These are phyloP conservation scores for Protonibea diacanthus DNA, from an alignment of 2,797 vertebrate species.

Conservation along the genomic window DNA sequence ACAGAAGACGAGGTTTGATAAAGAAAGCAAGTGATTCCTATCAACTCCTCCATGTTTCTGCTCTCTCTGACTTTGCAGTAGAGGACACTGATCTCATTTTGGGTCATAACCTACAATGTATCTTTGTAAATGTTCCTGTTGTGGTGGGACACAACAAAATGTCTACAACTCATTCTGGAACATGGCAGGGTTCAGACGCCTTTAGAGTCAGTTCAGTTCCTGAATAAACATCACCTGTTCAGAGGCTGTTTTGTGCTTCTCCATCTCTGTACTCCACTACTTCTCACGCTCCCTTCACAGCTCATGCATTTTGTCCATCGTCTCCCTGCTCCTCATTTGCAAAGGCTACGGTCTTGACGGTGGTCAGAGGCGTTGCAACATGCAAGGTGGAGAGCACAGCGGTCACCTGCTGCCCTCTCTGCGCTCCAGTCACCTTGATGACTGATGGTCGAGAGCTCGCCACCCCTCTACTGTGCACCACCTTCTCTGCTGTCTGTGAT, in stretches of 20 bases:
- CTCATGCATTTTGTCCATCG: constrained; percentile 64
- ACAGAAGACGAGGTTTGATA: constrained; percentile 47
- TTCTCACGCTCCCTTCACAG: constrained; percentile 48
- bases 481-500: constrained; percentile 34
- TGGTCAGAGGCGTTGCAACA: constrained; percentile 66
- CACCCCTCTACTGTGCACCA: constrained; percentile 5
- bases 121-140: constrained; percentile 43
- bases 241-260: constrained; percentile 45
- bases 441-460: constrained; percentile 40
- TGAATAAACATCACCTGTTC: constrained; percentile 77
- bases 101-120: constrained; percentile 57
- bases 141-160: constrained; percentile 65
- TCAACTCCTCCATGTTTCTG: constrained; percentile 43
- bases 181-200: constrained; percentile 67
- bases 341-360: constrained; percentile 68
- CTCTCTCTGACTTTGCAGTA: constrained; percentile 52
- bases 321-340: constrained; percentile 76
- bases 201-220: constrained; percentile 30
- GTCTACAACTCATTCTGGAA: constrained; percentile 75
- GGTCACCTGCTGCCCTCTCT: constrained; percentile 55
- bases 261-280: constrained; percentile 46
- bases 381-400: constrained; percentile 54
- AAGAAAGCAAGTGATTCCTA: constrained; percentile 72
- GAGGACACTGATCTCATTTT: constrained; percentile 55
- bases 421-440: constrained; percentile 60